Evolutionary conservation across 2,888 invertebrate genomes (phyloP), one percentile per base, ranked within the genome.

Genomic region (Acleris holmiana): DNA sequence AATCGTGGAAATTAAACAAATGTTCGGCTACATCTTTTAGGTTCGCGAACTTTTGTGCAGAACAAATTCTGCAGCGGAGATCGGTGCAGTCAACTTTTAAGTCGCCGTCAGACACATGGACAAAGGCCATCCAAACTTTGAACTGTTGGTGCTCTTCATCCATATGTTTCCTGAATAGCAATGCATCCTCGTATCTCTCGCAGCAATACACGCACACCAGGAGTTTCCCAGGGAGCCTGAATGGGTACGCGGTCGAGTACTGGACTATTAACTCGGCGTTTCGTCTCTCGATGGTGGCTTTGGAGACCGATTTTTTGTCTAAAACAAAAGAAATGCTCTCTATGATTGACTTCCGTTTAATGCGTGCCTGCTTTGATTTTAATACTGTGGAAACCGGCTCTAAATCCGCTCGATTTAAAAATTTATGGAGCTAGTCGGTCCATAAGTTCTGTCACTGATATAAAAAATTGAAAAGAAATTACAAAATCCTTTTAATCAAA

Each of bases 241-340:
- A 82, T 60, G 82, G 83, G 73, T 78, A 81, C 57, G 78, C 80
- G 59, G 82, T 81, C 46, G 78, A 69, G 69, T 76, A 69, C 70
- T 74, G 69, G 67, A 82, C 70, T 69, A 83, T 69, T 46, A 77
- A 66, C 69, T 73, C 73, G 58, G 79, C 80, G 72, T 83, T 83
- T 68, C 69, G 69, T 68, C 76, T 75, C 56, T 59, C 62, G 61
- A 56, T 53, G 53, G 63, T 51, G 35, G 72, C 73, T 73, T 73
- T 73, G 73, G 67, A 62, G 72, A 73, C 72, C 67, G 74, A 69
- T 71, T 72, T 71, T 66, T 71, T 67, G 72, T 78, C 82, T 82
- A 82, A 73, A 80, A 82, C 80, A 80, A 82, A 79, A 80, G 73
- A 78, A 79, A 82, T 69, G 69, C 69, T 65, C 68, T 68, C 66